These are phyloP conservation scores for Epinephelus lanceolatus DNA, from an alignment of 2,113 vertebrate genomes.

Conservation along the genomic window DNA sequence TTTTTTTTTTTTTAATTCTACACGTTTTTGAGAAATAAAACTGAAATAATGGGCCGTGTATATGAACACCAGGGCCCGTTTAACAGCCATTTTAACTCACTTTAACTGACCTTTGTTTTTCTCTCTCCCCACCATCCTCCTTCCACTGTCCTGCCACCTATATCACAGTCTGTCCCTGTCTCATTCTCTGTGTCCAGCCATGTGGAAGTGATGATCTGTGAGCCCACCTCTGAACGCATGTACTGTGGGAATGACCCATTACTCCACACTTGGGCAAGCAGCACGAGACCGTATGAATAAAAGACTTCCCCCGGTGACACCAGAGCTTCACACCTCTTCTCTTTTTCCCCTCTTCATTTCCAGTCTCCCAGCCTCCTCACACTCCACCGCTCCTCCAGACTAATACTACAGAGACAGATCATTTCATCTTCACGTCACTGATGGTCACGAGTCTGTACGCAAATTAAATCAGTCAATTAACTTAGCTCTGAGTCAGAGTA, in stretches of 20 bases:
- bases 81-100: conserved; percentile 3
- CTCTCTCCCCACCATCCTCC: conserved; percentile 6
- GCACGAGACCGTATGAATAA: conserved; percentile 77
- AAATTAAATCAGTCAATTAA: conserved; percentile 5
- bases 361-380: conserved; percentile 5
- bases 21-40: too few relatives aligned
- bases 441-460: conserved; percentile 1
- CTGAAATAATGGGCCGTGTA: too few relatives aligned
- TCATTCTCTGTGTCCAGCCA: conserved; percentile 76
- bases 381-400: not conserved
- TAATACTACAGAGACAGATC: not conserved
- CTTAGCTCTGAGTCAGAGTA: conserved; percentile 2
- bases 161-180: conserved; percentile 65
- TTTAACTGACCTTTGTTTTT: conserved; percentile 5
- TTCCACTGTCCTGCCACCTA: conserved; percentile 1
- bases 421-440: conserved; percentile 15
- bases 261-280: conserved; percentile 80
- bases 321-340: conserved; percentile 23
- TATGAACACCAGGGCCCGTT: too few relatives aligned
- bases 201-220: conserved; percentile 82
- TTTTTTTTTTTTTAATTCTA: too few relatives aligned
- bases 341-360: conserved; percentile 18
- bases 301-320: conserved; percentile 71
- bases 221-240: conserved; percentile 85
- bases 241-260: conserved; percentile 76